phyloP scores from a whole-genome alignment of 1,140 invertebrate species.

The Melitaea cinxia region DNA sequence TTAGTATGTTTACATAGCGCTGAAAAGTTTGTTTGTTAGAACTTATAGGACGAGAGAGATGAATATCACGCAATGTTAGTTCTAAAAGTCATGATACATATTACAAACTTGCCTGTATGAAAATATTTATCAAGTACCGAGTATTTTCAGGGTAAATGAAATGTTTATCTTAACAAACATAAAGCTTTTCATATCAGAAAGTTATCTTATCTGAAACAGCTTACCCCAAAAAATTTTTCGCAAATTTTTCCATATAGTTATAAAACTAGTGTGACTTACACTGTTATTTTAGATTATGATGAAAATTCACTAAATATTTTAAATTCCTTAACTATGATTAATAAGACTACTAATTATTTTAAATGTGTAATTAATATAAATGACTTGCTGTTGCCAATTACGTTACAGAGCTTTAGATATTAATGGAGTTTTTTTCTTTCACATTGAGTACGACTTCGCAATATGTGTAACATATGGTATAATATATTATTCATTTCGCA shows the following conservation, averaged over 20 bases:
- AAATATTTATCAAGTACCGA: background rate
- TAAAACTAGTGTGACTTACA: too few species aligned
- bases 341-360: background rate
- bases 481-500: too few species aligned
- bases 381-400: background rate
- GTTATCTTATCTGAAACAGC: conserved; percentile 1
- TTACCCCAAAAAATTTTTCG: background rate
- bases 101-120: too few species aligned
- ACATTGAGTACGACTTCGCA: background rate
- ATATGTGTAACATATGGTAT: background rate
- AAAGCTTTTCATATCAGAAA: conserved; percentile 4
- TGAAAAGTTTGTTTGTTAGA: too few species aligned
- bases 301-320: background rate
- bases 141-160: background rate
- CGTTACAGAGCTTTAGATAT: too few species aligned
- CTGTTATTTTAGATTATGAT: background rate
- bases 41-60: too few species aligned
- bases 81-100: too few species aligned
- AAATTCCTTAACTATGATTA: too few species aligned
- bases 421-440: background rate
- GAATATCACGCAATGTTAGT: too few species aligned
- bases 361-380: background rate
- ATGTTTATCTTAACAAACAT: conserved; percentile 2
- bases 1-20: too few species aligned
- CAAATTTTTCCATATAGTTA: background rate